Conservation (phyloP, 2,113 vertebrate species). For the Colinus virginianus region DNA sequence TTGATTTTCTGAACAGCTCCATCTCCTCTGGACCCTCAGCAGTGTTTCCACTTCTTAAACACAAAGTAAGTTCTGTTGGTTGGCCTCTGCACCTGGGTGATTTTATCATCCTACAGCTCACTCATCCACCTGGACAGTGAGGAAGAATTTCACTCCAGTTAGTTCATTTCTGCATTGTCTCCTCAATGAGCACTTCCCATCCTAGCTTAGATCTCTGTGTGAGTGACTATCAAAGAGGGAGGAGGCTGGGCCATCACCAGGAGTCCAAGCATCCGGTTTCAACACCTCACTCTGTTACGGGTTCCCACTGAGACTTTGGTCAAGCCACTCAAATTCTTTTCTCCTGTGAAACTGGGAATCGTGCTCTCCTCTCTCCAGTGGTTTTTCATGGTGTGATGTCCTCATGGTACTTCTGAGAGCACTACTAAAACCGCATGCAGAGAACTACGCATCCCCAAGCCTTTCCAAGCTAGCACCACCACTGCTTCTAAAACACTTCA, state of each 20-base stretch:
- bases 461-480: background rate
- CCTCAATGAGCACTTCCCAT: background rate
- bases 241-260: background rate
- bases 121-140: background rate
- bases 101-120: background rate
- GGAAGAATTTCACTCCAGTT: background rate
- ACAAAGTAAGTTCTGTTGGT: background rate
- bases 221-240: constrained; percentile 29
- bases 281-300: background rate
- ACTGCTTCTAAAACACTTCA: constrained; percentile 20
- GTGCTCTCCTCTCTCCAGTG: background rate
- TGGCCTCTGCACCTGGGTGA: background rate
- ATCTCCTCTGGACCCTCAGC: background rate
- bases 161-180: background rate
- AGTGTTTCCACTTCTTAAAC: background rate
- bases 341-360: background rate
- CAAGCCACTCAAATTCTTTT: constrained; percentile 23
- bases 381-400: constrained; percentile 1
- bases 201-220: background rate
- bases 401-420: constrained; percentile 16
- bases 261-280: background rate
- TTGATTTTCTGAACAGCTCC: constrained; percentile 8
- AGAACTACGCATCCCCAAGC: constrained; percentile 12
- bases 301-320: background rate
- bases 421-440: background rate